Percentiles rank a stretch among this genome's conserved stretches.
phyloP scores from a whole-genome alignment of 2,888 invertebrate genomes.

The Xestia rhomboidea region DNA sequence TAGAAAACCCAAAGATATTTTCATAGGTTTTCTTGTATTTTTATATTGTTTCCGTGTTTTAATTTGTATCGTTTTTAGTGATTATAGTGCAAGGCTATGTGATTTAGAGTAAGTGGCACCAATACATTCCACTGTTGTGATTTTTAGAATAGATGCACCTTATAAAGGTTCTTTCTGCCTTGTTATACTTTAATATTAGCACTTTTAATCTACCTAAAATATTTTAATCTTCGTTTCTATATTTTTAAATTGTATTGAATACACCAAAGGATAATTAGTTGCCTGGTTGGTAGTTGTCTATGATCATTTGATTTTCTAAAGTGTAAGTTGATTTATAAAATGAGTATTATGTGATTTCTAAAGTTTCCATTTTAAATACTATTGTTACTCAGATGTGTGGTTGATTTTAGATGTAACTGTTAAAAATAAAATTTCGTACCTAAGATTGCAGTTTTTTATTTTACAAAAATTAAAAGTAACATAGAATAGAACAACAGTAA shows the following conservation, averaged over 20 bases:
- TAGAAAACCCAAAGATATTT: slow-evolving; percentile 84
- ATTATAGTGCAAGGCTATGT: slow-evolving; percentile 83
- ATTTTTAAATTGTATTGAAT: slow-evolving; percentile 69
- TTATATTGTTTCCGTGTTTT: slow-evolving; percentile 71
- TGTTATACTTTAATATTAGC: slow-evolving; percentile 62
- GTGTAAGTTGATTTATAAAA: slow-evolving; percentile 73
- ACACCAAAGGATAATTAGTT: slow-evolving; percentile 75
- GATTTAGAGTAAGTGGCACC: slow-evolving; percentile 88
- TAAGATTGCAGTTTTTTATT: slow-evolving; percentile 58
- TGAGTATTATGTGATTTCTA: slow-evolving; percentile 67
- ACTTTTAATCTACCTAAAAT: slow-evolving; percentile 66
- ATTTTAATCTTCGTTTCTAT: slow-evolving; percentile 70
- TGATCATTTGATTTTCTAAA: slow-evolving; percentile 69
- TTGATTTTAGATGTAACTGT: slow-evolving; percentile 84
- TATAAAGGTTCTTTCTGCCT: slow-evolving; percentile 69
- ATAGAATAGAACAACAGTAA: slow-evolving; percentile 20
- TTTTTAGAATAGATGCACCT: slow-evolving; percentile 82
- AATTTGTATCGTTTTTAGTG: slow-evolving; percentile 71
- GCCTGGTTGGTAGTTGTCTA: slow-evolving; percentile 62
- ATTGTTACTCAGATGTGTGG: slow-evolving; percentile 75
- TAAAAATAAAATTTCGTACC: slow-evolving; percentile 82
- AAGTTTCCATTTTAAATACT: slow-evolving; percentile 73
- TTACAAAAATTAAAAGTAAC: slow-evolving; percentile 42
- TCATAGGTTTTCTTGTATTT: slow-evolving; percentile 73
- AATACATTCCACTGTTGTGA: slow-evolving; percentile 89